Evolutionary conservation across 2,888 invertebrate genomes (phyloP), one percentile per base, ranked within the genome.

Genomic region (Caenorhabditis macrosperma): DNA sequence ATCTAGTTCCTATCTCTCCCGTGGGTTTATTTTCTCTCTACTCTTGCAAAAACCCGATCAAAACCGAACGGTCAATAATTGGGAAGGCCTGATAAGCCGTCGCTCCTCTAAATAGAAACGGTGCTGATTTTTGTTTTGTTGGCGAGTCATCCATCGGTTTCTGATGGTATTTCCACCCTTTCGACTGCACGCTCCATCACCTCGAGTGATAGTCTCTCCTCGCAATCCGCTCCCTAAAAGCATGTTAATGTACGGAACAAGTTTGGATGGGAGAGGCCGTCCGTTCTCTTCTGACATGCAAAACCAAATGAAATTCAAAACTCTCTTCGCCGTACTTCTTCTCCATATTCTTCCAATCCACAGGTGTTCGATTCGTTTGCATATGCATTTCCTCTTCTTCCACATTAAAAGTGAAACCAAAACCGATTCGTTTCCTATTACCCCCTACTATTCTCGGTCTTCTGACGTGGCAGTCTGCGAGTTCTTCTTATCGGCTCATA

Each of bases 231-330:
- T 57, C 54, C 63, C 63, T 72, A 57, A 72, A 72, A 63, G 63
- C 72, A 72, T 72, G 72, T 72, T 72, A 72, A 72, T 72, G 72
- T 72, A 72, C 46, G 72, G 63, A 72, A 72, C 72, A 61, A 72
- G 72, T 72, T 72, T 72, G 48, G 61, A 63, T 30, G 71, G 46
- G 55, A 57, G 38, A 41, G 61, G 24, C 55, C 46, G 55, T 55
- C 52, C 61, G 52, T 71, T 61, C 61, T 22, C 24, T 61, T 63
- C 55, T 72, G 38, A 64, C 38, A 63, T 72, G 59, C 64, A 59
- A 74, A 74, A 74, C 74, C 74, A 59, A 74, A 64, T 64, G 74
- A 64, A 74, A 74, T 74, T 74, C 64, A 64, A 63, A 72, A 64
- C 57, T 30, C 28, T 74, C 50, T 38, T 44, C 15, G 10, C 48